Conservation (phyloP, 2,888 invertebrate species). For the Aproaerema taeniolella region DNA sequence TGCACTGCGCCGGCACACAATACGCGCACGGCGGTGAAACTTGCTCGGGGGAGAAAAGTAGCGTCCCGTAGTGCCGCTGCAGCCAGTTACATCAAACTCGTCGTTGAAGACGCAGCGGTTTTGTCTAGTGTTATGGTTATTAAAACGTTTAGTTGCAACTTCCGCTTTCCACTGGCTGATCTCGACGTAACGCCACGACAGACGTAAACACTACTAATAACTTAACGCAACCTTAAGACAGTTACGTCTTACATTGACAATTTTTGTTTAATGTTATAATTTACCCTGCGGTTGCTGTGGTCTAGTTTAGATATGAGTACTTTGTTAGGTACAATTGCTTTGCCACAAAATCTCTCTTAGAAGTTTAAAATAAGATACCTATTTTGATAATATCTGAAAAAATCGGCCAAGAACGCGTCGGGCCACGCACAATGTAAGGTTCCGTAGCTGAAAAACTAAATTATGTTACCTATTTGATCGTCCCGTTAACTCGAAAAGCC, state of each 20-base stretch:
- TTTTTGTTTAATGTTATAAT: not conserved
- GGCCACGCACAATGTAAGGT: no score
- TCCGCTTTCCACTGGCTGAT: conserved; percentile 40
- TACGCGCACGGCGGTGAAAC: conserved; percentile 44
- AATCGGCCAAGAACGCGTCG: no score
- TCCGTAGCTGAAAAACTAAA: no score
- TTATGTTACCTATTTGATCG: no score
- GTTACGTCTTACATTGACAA: not conserved
- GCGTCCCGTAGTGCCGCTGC: conserved; percentile 38
- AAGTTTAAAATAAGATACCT: no score
- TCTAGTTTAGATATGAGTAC: no score
- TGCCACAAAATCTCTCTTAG: no score
- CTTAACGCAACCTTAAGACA: not conserved
- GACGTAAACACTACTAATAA: conserved; percentile 1
- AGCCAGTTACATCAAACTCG: conserved; percentile 64
- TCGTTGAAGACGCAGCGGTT: conserved; percentile 25
- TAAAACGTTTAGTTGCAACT: conserved; percentile 37
- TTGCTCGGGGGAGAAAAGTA: conserved; percentile 60
- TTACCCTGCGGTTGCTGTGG: not conserved
- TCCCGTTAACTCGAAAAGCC: no score
- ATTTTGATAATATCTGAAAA: no score
- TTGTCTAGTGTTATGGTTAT: conserved; percentile 34
- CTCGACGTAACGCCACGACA: conserved; percentile 17
- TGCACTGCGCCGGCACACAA: conserved; percentile 42
- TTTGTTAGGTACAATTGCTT: not conserved